Base-by-base conservation (phyloP, 2,113 vertebrate species). In the Sisor rabdophorus region DNA sequence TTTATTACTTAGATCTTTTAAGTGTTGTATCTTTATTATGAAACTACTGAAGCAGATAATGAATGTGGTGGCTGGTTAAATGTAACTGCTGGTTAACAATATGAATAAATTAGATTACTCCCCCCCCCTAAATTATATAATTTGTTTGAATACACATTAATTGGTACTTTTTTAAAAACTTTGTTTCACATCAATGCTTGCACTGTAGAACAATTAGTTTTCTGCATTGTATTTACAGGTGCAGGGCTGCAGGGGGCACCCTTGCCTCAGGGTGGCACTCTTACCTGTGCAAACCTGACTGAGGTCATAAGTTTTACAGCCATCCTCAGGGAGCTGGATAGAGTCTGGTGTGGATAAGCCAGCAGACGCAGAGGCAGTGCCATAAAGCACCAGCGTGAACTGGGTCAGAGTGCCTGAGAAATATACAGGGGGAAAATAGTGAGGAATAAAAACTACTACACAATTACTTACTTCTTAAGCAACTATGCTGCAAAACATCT, bases 241-340 rank as follows among this genome's bases (percentile, higher is more conserved):
- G 70, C 56, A 28, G 65, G 83, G 79, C 87, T 87, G 80, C 83
- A 90, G 90, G 86, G 86, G 90, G 84, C 88, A 85, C 83, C 68
- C 81, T 88, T 40, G 60, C 81, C 61, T 84, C 71, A 67, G 65
- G 59, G 59, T 19, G 65, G 9, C 5, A 8, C 50, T 11, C 96
- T 95, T 87, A 99, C 97, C 97, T 75, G 98, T 95, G 2, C 97
- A 99, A 75, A 93, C 92, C 90, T 96, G 95, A 87, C 91, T 90
- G 48, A 95, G 88, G 3, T 97, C 92, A 79, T 94, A 87, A 2
- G 92, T 97, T 89, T 96, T 97, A 87, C 96, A 99, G 88, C 92
- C 93, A 0, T 85, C 90, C 77, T 92, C 94, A 65, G 89, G 90
- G 0, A 93, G 79, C 79, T 93, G 90, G 75, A 89, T 79, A 73